These are phyloP conservation scores for Brachyptera putata DNA, from an alignment of 2,888 invertebrate species.

Conservation along the genomic window DNA sequence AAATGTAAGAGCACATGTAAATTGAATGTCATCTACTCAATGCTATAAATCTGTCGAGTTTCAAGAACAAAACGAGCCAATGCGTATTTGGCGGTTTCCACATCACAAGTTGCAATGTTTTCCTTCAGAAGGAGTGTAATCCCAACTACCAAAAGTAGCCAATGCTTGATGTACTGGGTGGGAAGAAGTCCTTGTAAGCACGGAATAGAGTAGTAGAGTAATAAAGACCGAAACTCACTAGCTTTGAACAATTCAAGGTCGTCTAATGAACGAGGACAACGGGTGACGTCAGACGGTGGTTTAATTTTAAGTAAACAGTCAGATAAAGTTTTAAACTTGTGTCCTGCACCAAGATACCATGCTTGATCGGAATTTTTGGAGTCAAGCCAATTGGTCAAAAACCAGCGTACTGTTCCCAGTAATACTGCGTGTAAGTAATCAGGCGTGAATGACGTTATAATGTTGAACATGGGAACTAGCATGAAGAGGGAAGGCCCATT, in stretches of 20 bases:
- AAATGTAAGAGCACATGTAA: not conserved
- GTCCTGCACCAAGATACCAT: slow-evolving; percentile 8
- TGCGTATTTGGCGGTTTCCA: not conserved
- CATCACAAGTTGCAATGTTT: not conserved
- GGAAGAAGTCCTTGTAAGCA: not conserved
- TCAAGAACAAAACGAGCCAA: not conserved
- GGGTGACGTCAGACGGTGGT: slow-evolving; percentile 12
- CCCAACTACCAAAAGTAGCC: slow-evolving; percentile 12
- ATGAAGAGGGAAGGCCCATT: not conserved
- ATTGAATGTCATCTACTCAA: slow-evolving; percentile 2
- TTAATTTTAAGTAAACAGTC: not conserved
- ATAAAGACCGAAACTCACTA: not conserved
- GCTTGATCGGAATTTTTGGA: not conserved
- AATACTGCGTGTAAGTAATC: slow-evolving; percentile 18
- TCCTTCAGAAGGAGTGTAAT: not conserved
- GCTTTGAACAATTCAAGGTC: slow-evolving; percentile 1
- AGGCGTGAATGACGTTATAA: slow-evolving; percentile 1
- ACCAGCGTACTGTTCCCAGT: slow-evolving; percentile 18
- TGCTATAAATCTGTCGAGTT: not conserved
- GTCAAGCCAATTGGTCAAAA: slow-evolving; percentile 1
- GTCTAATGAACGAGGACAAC: slow-evolving; percentile 4
- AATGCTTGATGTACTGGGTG: not conserved
- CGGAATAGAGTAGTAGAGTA: not conserved
- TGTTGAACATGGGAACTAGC: slow-evolving; percentile 1
- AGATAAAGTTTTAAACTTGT: not conserved